These are phyloP conservation scores for Babylonia areolata DNA, from an alignment of 1,140 invertebrate genomes.

Conservation along the genomic window DNA sequence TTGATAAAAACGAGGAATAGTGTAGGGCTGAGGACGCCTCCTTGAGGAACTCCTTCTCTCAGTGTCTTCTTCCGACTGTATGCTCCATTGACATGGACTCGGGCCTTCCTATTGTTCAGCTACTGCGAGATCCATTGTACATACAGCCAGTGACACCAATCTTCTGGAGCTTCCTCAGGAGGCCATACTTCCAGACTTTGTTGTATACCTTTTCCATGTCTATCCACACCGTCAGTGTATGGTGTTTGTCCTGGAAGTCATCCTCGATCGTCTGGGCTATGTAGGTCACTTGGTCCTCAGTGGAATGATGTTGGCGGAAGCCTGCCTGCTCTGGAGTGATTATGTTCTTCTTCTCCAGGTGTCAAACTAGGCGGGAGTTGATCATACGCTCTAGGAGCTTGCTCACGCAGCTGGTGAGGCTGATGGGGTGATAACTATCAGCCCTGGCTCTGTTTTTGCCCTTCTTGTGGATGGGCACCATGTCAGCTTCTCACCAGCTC, in stretches of 20 bases:
- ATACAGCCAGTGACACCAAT: slow-evolving; percentile 20
- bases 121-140: slow-evolving; percentile 24
- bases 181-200: too few relatives aligned
- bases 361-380: neutral
- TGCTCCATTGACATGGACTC: slow-evolving; percentile 28
- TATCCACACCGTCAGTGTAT: neutral
- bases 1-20: slow-evolving; percentile 46
- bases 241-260: slow-evolving; percentile 31
- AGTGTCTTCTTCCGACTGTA: slow-evolving; percentile 38
- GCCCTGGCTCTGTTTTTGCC: slow-evolving; percentile 36
- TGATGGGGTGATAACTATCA: slow-evolving; percentile 40
- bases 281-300: slow-evolving; percentile 42
- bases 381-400: slow-evolving; percentile 37
- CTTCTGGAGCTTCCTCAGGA: neutral
- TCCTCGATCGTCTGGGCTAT: slow-evolving; percentile 36
- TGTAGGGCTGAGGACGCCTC: slow-evolving; percentile 36
- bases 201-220: too few relatives aligned
- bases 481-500: slow-evolving; percentile 35
- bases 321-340: slow-evolving; percentile 13
- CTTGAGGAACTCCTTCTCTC: slow-evolving; percentile 40
- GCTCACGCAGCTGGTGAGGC: slow-evolving; percentile 40
- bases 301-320: slow-evolving; percentile 27
- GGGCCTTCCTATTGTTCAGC: slow-evolving; percentile 35
- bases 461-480: slow-evolving; percentile 43
- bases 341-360: neutral